Evolutionary conservation across 2,888 invertebrate species (phyloP), one percentile per base, ranked within the genome.

Genomic region (Dromius quadrimaculatus): DNA sequence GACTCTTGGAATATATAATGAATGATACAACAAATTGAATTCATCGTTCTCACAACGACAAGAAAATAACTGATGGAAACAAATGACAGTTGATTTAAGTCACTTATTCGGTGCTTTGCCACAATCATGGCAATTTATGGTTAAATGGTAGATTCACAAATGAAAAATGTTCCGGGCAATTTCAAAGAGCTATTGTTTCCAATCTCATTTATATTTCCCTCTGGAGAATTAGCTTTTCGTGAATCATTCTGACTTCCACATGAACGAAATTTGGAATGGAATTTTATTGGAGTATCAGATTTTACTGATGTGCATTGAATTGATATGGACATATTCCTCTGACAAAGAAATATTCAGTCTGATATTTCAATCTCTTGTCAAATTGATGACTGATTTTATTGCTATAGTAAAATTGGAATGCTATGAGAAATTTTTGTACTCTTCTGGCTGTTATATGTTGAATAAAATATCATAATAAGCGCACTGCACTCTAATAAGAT

Each of bases 131-230:
- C 20, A 22, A 50, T 50, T 50, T 50, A 50, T 22, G 50, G 22
- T 2, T 1, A 20, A 22, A 50, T 9, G 5, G 11, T 13, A 8
- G 41, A 8, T 3, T 8, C 11, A n/a, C 3, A 13, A n/a, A 47
- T 47, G 20, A 47, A 19, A 47, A 47, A 15, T 47, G 22, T 50
- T 20, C 20, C 22, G 20, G 22, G 50, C 50, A 50, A 3, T 20
- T 50, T 22, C 19, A 22, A 50, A n/a, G 22, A 50, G 20, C 20
- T 22, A 22, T 50, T 50, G 50, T 50, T 20, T 50, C 50, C 50
- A 50, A 50, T 50, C 50, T 50, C 50, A 50, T 50, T 50, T 50
- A 50, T 50, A 50, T 50, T 50, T 9, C 50, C 15, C 43, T 8
- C 8, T 15, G 43, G 43, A 43, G 15, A 13, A 43, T 43, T 15